Base-by-base conservation (phyloP, 2,888 invertebrate species). In the Limnephilus lunatus region DNA sequence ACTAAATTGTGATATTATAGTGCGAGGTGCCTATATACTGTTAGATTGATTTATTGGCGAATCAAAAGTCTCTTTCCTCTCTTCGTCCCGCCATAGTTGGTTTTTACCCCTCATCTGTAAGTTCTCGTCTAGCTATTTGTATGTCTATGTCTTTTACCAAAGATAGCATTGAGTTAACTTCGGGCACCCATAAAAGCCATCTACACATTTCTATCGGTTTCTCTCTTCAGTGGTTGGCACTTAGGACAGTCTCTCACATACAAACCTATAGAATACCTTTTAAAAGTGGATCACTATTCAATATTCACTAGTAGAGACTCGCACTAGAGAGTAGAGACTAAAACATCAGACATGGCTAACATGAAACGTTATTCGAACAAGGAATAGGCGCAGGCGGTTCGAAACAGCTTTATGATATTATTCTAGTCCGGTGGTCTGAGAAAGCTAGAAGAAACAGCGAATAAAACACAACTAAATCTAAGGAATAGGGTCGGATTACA, bases 351-450 rank as follows among this genome's bases (percentile, higher is more conserved):
- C 68, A 25, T n/a, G 68, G 68, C 68, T 1, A n/a, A 68, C 68
- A 68, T 68, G 9, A 68, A 68, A 68, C 68, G 35, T 83, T 86
- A 44, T 80, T 88, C 32, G 25, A 35, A 88, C 88, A 80, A 39
- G 88, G 80, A 68, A 88, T 88, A 88, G 88, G 88, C 88, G 88
- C 80, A 88, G 88, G 88, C 88, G 88, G 88, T 80, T 68, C 88
- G 68, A 9, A 88, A 88, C 80, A 88, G 31, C 68, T 88, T 88
- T 88, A 88, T 88, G 88, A 39, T 80, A 35, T 35, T 88, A 85
- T 86, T 39, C 86, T 86, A n/a, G 68, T 68, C 68, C 44, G 35
- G 86, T 86, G 86, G 86, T 86, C 48, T 44, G 48, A 86, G 86
- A 86, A 86, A 48, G 30, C 14, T 48, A 30, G 25, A 48, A 86